Evolutionary conservation across 1,140 invertebrate genomes (phyloP).

Genomic region (Drosophila melanogaster): DNA sequence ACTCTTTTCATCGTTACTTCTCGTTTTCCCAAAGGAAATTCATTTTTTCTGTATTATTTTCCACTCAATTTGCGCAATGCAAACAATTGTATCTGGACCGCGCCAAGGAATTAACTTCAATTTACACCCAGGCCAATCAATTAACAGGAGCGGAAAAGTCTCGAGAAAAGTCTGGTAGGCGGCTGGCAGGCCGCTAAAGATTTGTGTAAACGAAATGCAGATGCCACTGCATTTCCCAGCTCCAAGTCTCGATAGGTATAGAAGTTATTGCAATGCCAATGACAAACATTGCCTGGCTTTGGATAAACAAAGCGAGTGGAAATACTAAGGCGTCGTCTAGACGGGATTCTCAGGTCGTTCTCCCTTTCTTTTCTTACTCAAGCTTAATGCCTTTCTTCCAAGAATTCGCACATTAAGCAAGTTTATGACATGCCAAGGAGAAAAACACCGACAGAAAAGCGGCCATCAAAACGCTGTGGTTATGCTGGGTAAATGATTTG

Average conservation of each 20-base stretch:
- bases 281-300: slow-evolving; percentile 68
- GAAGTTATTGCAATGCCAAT: slow-evolving; percentile 79
- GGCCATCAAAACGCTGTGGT: slow-evolving; percentile 50
- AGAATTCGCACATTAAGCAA: slow-evolving; percentile 42
- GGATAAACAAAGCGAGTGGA: slow-evolving; percentile 61
- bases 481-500: slow-evolving; percentile 61
- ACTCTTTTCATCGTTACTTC: slow-evolving; percentile 46
- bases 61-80: slow-evolving; percentile 51
- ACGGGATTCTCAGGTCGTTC: slow-evolving; percentile 24
- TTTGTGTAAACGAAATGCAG: slow-evolving; percentile 74
- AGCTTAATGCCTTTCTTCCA: slow-evolving; percentile 35
- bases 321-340: slow-evolving; percentile 46
- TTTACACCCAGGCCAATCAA: slow-evolving; percentile 68
- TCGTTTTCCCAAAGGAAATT: slow-evolving; percentile 13
- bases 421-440: slow-evolving; percentile 12
- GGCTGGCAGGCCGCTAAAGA: slow-evolving; percentile 53
- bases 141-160: slow-evolving; percentile 52
- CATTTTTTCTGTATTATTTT: background rate
- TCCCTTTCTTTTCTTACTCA: slow-evolving; percentile 14
- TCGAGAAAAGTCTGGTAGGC: background rate
- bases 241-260: slow-evolving; percentile 17
- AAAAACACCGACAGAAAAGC: slow-evolving; percentile 38
- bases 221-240: slow-evolving; percentile 44
- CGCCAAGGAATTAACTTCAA: slow-evolving; percentile 74
- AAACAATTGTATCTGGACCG: slow-evolving; percentile 46